Conservation (phyloP, 2,888 invertebrate genomes). For the Habroteleia sp. region DNA sequence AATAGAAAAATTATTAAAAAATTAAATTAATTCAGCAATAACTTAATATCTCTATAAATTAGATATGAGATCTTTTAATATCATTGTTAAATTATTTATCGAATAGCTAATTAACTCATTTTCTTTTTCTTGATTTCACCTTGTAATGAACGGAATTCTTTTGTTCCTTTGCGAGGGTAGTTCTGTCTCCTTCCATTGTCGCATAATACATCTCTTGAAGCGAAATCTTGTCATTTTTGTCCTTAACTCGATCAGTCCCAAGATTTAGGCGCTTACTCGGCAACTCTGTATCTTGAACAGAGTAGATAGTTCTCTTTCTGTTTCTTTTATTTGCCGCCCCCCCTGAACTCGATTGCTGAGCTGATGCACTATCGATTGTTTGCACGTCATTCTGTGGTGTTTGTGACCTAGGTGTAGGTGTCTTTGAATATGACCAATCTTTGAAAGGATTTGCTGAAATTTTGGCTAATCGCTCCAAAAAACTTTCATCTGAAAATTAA, state of each 20-base stretch:
- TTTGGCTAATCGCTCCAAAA: conserved; percentile 79
- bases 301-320: conserved; percentile 76
- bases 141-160: conserved; percentile 74
- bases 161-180: conserved; percentile 68
- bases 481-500: conserved; percentile 79
- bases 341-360: conserved; percentile 17
- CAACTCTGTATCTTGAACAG: conserved; percentile 80
- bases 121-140: conserved; percentile 68
- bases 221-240: conserved; percentile 69
- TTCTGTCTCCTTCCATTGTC: conserved; percentile 75
- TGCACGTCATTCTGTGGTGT: conserved; percentile 36
- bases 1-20: too few species aligned
- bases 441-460: conserved; percentile 86
- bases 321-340: conserved; percentile 67
- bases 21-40: too few species aligned
- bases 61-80: too few species aligned
- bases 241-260: conserved; percentile 65
- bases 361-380: conserved; percentile 73
- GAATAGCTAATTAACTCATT: too few species aligned
- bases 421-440: conserved; percentile 83
- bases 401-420: conserved; percentile 52
- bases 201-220: conserved; percentile 77
- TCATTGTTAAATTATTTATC: too few species aligned
- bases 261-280: conserved; percentile 64
- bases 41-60: too few species aligned